Base-by-base conservation (phyloP, 2,113 vertebrate species). In the Megaceryle torquata region DNA sequence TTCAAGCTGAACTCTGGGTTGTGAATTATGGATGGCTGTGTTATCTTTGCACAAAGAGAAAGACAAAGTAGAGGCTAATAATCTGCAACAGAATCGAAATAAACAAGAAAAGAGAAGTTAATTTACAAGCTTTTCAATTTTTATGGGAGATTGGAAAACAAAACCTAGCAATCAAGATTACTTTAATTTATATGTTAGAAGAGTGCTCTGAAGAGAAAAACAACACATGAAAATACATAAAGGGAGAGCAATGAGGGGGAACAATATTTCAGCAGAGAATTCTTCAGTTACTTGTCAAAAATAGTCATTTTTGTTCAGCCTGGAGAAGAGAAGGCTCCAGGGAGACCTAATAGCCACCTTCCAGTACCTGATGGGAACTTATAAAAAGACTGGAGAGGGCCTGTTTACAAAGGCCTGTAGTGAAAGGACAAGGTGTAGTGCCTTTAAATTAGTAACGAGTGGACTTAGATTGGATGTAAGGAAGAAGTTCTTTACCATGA, bases 221-320 rank as follows among this genome's bases (percentile, higher is more conserved):
- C 69, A 86, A 60, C 51, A 77, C 59, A 74, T 68, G 75, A 91
- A 96, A 97, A 96, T 84, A 82, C 39, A 91, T 63, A 71, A 94
- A 85, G 14, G 33, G 20, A 75, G 33, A 91, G 46, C 68, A 86
- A 75, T 56, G 68, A 86, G 10, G 71, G 35, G 53, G 31, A 93
- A 88, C 70, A 85, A 43, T 15, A 44, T 71, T 83, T 86, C 80
- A 88, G 29, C 46, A 31, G 56, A 60, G 72, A 93, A 81, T 94
- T 84, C n/a, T 86, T 69, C 28, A 28, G 44, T 48, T 76, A 70
- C 59, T 93, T 94, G 64, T 81, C 79, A 94, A 88, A 93, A 63
- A 39, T 43, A 74, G 21, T 46, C 37, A 37, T 37, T 37, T 37
- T 37, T 37, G 37, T 37, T 37, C 37, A 37, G 37, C 37, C 37